Base-by-base conservation (phyloP, 2,797 vertebrate genomes). In the Paratrypauchen microcephalus region DNA sequence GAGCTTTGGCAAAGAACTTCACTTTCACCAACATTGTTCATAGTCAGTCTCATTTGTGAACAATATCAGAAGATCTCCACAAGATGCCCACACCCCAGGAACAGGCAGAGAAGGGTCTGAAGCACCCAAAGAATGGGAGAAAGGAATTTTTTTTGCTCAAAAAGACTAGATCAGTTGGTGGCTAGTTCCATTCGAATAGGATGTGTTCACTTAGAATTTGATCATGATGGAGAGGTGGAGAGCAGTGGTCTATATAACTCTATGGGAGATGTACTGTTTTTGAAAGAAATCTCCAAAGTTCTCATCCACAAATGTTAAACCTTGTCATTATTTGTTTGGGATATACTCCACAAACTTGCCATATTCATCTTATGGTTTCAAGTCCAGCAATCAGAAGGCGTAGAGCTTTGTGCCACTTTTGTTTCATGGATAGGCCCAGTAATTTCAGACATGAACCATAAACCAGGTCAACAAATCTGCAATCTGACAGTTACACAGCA, bases 1-100 rank as follows among this genome's bases (percentile, higher is more conserved):
- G 82, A 87, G 84, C 90, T 93, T 93, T 93, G 92, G 92, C 92
- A 90, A 91, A 73, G 80, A 76, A 69, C 75, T 83, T 82, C 75
- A 80, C 68, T 73, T 80, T 67, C 64, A 78, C 18, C 58, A 79
- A 16, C 62, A 79, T 78, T 82, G 72, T 60, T 32, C 52, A 16
- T 52, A 24, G 24, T 59, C 69, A 86, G 88, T 83, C 72, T 28
- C 79, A 62, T 79, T 76, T 73, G 69, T 65, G 63, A 74, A 57
- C 76, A 45, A 45, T 45, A 50, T 26, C 2, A 2, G 71, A 67
- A 32, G 65, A 68, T 72, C 67, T 74, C 45, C 70, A 64, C 65
- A 2, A n/a, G 52, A 75, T 55, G 8, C 23, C 68, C 47, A 36
- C 32, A 36, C 8, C 32, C 32, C 7, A 3, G 32, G 24, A 8